Evolutionary conservation across 2,888 invertebrate species (phyloP).

Genomic region (Eretmocerus hayati): DNA sequence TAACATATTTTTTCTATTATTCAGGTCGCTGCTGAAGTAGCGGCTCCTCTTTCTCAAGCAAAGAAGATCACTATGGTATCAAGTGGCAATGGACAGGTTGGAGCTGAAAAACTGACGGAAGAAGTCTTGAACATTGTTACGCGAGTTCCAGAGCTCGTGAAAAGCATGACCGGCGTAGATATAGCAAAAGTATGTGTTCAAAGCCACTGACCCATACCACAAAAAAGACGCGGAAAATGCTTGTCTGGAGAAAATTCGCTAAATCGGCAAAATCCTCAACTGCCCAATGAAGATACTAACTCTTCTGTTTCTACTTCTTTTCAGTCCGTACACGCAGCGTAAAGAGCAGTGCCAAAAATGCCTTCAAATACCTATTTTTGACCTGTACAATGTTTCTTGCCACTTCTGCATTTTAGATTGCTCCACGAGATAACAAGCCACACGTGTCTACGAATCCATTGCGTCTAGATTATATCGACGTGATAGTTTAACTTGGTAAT

Average conservation of each 20-base stretch:
- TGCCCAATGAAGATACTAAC: background rate
- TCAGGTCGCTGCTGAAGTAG: conserved; percentile 92
- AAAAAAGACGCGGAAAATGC: no score
- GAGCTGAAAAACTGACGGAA: conserved; percentile 88
- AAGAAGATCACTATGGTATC: conserved; percentile 97
- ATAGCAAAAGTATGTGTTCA: conserved; percentile 65
- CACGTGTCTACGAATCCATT: no score
- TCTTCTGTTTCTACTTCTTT: conserved; percentile 25
- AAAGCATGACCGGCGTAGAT: conserved; percentile 88
- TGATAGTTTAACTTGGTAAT: no score
- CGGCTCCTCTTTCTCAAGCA: conserved; percentile 88
- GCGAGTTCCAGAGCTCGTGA: conserved; percentile 85
- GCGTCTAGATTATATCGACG: no score
- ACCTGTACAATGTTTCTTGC: conserved; percentile 16
- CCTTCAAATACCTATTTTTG: conserved; percentile 19
- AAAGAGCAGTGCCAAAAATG: conserved; percentile 29
- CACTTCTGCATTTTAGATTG: conserved; percentile 10
- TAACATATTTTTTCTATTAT: conserved; percentile 13
- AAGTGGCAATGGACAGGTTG: conserved; percentile 82
- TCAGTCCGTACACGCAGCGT: conserved; percentile 44
- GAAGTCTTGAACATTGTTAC: conserved; percentile 91
- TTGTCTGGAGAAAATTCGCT: background rate
- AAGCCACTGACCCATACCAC: conserved; percentile 15
- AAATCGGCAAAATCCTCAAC: background rate
- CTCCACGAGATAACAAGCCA: background rate